Conservation (phyloP, 2,888 invertebrate genomes). For the Danaus chrysippus region DNA sequence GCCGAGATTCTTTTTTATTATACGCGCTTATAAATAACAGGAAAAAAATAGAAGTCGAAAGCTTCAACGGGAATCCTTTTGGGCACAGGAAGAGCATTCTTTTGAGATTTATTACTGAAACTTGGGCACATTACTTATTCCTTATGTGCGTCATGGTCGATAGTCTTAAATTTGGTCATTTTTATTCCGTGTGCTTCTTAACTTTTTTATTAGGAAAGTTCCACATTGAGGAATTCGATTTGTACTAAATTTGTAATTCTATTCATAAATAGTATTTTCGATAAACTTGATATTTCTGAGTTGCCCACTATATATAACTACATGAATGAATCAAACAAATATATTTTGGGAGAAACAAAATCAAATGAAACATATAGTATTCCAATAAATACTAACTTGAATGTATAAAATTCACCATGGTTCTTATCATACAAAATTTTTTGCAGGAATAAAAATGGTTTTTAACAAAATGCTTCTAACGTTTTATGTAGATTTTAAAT, state of each 20-base stretch:
- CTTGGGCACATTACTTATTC: constrained; percentile 77
- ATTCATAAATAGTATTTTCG: neutral
- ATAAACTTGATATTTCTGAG: neutral
- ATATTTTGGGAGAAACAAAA: too few relatives aligned
- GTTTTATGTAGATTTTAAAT: too few relatives aligned
- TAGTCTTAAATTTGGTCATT: constrained; percentile 40
- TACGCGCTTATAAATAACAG: constrained; percentile 77
- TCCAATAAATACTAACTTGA: too few relatives aligned
- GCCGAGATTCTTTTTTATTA: constrained; percentile 73
- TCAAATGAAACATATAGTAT: too few relatives aligned
- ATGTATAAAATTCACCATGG: too few relatives aligned
- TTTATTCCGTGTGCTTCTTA: constrained; percentile 9
- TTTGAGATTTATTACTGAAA: constrained; percentile 78
- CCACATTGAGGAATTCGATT: neutral
- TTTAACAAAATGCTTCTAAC: too few relatives aligned
- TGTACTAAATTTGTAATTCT: neutral
- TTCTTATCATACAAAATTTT: too few relatives aligned
- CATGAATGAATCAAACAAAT: too few relatives aligned
- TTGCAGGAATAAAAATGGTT: too few relatives aligned
- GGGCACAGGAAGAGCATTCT: constrained; percentile 78
- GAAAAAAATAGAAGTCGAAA: constrained; percentile 78
- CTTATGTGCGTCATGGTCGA: constrained; percentile 68
- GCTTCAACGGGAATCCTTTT: constrained; percentile 77
- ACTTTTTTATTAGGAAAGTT: constrained; percentile 1
- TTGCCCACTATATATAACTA: too few relatives aligned